Evolutionary conservation across 2,797 vertebrate species (phyloP).

Genomic region (Alca torda): DNA sequence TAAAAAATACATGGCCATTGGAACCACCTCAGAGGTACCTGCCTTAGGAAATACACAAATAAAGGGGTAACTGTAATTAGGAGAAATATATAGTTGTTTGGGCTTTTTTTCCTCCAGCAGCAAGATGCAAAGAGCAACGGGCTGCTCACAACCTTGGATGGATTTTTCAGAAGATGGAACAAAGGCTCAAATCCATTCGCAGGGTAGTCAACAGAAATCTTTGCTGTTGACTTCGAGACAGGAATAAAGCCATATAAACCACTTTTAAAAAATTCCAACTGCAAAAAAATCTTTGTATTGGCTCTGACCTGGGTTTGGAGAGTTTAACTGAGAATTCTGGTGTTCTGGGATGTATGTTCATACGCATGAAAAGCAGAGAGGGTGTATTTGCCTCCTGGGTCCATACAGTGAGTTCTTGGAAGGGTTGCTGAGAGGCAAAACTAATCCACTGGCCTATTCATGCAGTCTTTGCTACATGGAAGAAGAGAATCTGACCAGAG

Average conservation of each 20-base stretch:
- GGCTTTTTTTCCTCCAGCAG: not conserved
- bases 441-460: rapidly evolving
- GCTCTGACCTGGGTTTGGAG: not conserved
- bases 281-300: not conserved
- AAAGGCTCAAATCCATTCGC: not conserved
- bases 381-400: not conserved
- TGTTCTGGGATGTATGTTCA: not conserved
- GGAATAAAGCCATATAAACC: not conserved
- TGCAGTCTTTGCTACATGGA: not conserved
- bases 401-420: not conserved
- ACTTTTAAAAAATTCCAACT: not conserved
- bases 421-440: not conserved
- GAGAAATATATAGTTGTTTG: not conserved
- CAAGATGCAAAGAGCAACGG: not conserved
- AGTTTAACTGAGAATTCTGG: not conserved
- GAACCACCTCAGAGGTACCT: not conserved
- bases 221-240: not conserved
- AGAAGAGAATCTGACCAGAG: not conserved
- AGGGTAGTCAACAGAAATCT: not conserved
- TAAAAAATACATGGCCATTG: not conserved
- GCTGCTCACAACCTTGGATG: not conserved
- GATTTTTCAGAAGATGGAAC: not conserved
- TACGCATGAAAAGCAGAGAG: not conserved
- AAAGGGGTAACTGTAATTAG: not conserved
- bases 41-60: not conserved